Evolutionary conservation across 2,113 vertebrate genomes (phyloP).

Genomic region (Pollimyrus isidori): DNA sequence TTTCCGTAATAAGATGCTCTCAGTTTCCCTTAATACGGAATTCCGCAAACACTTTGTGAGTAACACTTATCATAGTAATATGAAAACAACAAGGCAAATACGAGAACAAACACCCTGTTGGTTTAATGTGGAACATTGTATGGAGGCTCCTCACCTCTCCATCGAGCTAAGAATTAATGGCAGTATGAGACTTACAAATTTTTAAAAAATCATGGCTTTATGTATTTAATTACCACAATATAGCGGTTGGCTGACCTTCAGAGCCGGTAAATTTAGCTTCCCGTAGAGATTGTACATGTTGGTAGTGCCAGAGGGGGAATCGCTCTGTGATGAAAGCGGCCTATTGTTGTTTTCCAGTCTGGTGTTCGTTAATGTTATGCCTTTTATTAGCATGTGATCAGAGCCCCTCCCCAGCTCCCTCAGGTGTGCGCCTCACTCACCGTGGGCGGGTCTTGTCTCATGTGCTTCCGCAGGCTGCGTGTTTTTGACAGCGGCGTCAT

Average conservation of each 20-base stretch:
- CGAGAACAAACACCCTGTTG: not conserved
- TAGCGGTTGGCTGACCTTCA: not conserved
- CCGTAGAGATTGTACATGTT: not conserved
- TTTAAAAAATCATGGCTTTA: not conserved
- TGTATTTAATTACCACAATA: not conserved
- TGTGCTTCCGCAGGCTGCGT: slow-evolving; percentile 67
- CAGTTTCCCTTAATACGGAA: not conserved
- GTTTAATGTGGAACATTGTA: not conserved
- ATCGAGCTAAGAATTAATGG: not conserved
- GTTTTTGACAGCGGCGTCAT: slow-evolving; percentile 97
- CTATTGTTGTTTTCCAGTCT: not conserved
- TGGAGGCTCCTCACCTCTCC: not conserved
- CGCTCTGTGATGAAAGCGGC: not conserved
- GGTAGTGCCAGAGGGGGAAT: not conserved
- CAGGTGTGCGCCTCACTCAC: not conserved
- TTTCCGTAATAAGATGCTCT: not conserved
- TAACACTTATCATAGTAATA: not conserved
- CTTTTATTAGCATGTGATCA: not conserved
- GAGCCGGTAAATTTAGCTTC: not conserved
- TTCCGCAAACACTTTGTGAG: not conserved
- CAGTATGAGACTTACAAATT: not conserved
- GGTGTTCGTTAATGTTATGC: not conserved
- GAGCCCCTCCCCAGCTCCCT: not conserved
- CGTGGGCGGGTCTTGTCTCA: not conserved
- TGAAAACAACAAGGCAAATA: not conserved